phyloP scores from a whole-genome alignment of 2,113 vertebrate genomes.

The Macquaria ambigua region DNA sequence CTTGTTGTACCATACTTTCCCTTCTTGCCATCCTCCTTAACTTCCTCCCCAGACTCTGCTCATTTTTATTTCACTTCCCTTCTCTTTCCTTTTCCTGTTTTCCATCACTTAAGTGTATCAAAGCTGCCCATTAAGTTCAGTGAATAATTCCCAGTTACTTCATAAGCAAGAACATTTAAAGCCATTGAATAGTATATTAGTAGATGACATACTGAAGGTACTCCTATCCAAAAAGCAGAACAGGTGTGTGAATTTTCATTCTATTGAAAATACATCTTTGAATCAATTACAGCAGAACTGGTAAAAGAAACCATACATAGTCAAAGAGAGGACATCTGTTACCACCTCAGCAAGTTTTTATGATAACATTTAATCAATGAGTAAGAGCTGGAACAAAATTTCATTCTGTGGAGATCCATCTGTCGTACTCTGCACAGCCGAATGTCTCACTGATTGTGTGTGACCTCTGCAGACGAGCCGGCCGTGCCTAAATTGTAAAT shows the following conservation, averaged over 20 bases:
- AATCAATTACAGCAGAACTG: too few relatives aligned
- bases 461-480: slow-evolving; percentile 37
- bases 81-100: background rate
- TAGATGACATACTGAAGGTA: background rate
- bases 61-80: slow-evolving; percentile 23
- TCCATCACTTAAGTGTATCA: background rate
- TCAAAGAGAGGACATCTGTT: background rate
- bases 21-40: slow-evolving; percentile 44
- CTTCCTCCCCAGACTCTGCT: slow-evolving; percentile 30
- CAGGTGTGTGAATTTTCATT: background rate
- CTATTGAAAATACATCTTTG: too few relatives aligned
- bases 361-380: background rate
- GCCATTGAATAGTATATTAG: background rate
- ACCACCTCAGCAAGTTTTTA: background rate
- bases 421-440: background rate
- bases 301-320: background rate
- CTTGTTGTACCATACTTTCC: slow-evolving; percentile 53
- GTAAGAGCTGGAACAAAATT: background rate
- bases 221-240: background rate
- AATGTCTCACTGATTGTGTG: slow-evolving; percentile 22
- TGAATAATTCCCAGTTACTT: background rate
- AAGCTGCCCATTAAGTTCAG: background rate
- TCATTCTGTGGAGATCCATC: background rate
- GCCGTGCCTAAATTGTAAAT: slow-evolving; percentile 49
- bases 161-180: background rate